Evolutionary conservation across 1,140 invertebrate species (phyloP).

Genomic region (Ridgeia piscesae): DNA sequence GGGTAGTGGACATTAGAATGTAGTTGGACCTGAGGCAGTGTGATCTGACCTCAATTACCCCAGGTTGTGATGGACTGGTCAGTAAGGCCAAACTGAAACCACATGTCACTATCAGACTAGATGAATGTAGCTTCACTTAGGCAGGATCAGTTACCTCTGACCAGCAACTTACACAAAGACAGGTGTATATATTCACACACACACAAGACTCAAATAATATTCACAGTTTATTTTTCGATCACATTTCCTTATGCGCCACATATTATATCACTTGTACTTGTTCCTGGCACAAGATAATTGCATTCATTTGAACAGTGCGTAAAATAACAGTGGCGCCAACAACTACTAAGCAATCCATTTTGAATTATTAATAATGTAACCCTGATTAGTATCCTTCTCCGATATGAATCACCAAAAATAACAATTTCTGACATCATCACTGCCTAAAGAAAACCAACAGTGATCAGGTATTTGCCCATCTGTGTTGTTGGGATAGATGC

Average conservation of each 20-base stretch:
- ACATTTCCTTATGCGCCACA: not conserved
- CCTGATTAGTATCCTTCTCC: not conserved
- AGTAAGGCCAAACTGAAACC: not conserved
- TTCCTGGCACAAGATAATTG: not conserved
- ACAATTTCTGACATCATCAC: not conserved
- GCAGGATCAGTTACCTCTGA: not conserved
- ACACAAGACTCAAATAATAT: no score
- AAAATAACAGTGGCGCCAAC: not conserved
- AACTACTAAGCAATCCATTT: no score
- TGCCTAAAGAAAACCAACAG: not conserved
- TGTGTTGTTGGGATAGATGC: not conserved
- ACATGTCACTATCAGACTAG: not conserved
- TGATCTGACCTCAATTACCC: not conserved
- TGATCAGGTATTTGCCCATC: not conserved
- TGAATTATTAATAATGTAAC: not conserved
- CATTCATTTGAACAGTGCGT: not conserved
- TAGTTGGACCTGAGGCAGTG: no score
- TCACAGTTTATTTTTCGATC: not conserved
- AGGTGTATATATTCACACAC: no score
- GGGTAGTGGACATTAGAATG: no score
- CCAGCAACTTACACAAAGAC: not conserved
- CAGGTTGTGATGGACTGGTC: not conserved
- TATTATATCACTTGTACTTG: no score
- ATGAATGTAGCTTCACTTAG: not conserved
- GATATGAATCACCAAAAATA: not conserved